These are phyloP conservation scores for Trichonephila inaurata DNA, from an alignment of 1,140 invertebrate genomes.

Conservation along the genomic window DNA sequence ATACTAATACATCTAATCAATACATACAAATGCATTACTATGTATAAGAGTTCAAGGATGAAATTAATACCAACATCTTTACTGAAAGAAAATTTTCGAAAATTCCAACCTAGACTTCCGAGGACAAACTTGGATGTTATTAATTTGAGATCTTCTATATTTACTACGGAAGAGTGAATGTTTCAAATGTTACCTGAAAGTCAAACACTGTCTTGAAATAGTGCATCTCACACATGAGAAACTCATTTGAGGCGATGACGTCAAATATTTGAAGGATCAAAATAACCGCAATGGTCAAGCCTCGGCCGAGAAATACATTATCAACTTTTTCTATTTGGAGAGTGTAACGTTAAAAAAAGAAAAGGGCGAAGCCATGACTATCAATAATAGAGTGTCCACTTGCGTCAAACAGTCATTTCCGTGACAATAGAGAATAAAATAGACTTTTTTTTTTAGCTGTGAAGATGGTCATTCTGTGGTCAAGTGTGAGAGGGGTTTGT, in stretches of 20 bases:
- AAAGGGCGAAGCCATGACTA: background rate
- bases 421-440: conserved; percentile 1
- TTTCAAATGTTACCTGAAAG: background rate
- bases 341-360: background rate
- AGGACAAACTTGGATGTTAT: background rate
- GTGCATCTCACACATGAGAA: background rate
- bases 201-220: background rate
- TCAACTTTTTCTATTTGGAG: conserved; percentile 10
- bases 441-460: background rate
- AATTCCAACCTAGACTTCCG: background rate
- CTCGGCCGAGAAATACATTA: background rate
- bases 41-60: too few relatives aligned
- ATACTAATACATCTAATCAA: too few relatives aligned
- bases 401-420: conserved; percentile 15
- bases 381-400: background rate
- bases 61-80: too few relatives aligned
- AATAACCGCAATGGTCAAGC: conserved; percentile 14
- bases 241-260: background rate
- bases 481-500: background rate
- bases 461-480: background rate
- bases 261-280: background rate
- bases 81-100: too few relatives aligned
- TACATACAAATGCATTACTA: too few relatives aligned
- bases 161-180: background rate
- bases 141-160: background rate